Conservation (phyloP, 2,113 vertebrate genomes). For the Argyrosomus japonicus region DNA sequence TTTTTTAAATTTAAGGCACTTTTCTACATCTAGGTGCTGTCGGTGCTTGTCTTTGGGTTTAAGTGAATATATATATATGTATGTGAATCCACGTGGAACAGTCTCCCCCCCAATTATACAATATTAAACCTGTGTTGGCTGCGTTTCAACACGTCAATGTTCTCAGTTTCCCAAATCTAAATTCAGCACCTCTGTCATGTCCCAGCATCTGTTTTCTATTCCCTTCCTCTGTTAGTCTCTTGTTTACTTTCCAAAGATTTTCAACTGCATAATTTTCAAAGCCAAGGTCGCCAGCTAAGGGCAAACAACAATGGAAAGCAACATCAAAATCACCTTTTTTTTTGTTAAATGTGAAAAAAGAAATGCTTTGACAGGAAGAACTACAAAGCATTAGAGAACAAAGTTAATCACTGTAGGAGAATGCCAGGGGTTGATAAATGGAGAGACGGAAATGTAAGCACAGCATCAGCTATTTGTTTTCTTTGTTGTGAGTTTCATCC, state of each 20-base stretch:
- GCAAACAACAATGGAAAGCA: conserved; percentile 57
- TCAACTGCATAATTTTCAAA: conserved; percentile 59
- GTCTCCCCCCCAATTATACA: conserved; percentile 14
- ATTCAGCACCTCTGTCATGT: conserved; percentile 57
- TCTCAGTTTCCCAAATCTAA: conserved; percentile 29
- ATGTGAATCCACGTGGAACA: conserved; percentile 27
- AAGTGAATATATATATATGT: not conserved
- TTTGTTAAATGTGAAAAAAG: conserved; percentile 27
- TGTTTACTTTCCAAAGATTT: conserved; percentile 69
- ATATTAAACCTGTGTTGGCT: conserved; percentile 14
- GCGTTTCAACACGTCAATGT: conserved; percentile 30
- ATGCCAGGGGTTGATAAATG: conserved; percentile 67
- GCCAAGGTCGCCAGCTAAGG: conserved; percentile 64
- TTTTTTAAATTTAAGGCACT: conserved; percentile 15
- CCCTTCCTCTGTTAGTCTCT: conserved; percentile 38
- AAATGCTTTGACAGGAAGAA: conserved; percentile 64
- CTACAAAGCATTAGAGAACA: conserved; percentile 68
- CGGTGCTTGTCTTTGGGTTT: not conserved
- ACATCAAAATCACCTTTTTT: conserved; percentile 62
- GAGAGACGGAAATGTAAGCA: conserved; percentile 67
- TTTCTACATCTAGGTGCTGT: not conserved
- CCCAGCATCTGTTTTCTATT: conserved; percentile 38
- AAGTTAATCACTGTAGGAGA: conserved; percentile 72
- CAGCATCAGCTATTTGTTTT: conserved; percentile 73
- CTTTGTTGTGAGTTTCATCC: conserved; percentile 34